These are phyloP conservation scores for Alouatta palliata DNA, from an alignment of 2,113 vertebrate genomes.

Conservation along the genomic window DNA sequence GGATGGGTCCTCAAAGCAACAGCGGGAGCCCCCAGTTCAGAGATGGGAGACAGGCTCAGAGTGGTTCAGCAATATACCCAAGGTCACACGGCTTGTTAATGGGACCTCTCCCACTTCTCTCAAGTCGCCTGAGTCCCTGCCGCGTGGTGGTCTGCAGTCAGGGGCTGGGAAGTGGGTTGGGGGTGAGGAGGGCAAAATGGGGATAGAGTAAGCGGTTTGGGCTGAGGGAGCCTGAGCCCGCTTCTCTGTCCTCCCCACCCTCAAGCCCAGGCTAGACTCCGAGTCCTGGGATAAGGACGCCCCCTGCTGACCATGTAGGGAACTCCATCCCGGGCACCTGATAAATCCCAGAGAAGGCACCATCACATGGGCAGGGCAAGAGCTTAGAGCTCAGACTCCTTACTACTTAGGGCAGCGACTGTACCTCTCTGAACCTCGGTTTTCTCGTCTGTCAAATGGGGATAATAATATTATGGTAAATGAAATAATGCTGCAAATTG, in stretches of 20 bases:
- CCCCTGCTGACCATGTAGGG: neutral
- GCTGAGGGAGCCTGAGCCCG: fast-evolving
- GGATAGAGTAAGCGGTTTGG: fast-evolving
- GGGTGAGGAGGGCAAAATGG: neutral
- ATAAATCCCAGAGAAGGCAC: neutral
- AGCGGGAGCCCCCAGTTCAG: neutral
- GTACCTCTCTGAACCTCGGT: neutral
- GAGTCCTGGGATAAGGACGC: neutral
- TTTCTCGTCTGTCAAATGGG: neutral
- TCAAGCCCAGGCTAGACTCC: neutral
- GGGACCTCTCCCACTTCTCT: neutral
- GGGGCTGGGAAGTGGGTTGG: neutral
- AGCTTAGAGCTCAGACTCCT: fast-evolving
- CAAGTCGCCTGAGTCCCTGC: neutral
- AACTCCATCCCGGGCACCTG: neutral
- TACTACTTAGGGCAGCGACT: neutral
- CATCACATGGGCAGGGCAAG: fast-evolving
- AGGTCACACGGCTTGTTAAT: neutral
- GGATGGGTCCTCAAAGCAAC: neutral
- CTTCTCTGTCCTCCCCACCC: no score
- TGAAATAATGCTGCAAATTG: neutral
- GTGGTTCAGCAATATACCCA: neutral
- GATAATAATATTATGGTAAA: neutral
- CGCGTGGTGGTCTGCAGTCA: neutral
- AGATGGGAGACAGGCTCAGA: neutral